Evolutionary conservation across 2,888 invertebrate species (phyloP).

Genomic region (Ectemnius lituratus): DNA sequence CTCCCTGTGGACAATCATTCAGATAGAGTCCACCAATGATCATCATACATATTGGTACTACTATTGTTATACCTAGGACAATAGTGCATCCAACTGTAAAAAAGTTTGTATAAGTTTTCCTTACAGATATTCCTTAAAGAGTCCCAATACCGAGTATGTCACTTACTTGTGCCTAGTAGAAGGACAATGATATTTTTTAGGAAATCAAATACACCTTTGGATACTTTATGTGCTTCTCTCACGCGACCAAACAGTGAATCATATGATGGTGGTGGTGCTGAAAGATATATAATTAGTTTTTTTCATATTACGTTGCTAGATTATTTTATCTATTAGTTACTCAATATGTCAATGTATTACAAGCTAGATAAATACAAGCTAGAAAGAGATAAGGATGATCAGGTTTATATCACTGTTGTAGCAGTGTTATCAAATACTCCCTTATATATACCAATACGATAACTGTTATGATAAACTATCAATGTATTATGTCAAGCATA

Average conservation of each 20-base stretch:
- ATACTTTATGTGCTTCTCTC: constrained; percentile 81
- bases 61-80: constrained; percentile 82
- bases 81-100: constrained; percentile 83
- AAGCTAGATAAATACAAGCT: too few species aligned
- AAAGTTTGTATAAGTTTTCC: not conserved
- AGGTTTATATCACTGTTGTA: too few species aligned
- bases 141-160: not conserved
- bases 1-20: constrained; percentile 83
- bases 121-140: too few species aligned
- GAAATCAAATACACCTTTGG: constrained; percentile 82
- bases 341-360: too few species aligned
- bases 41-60: constrained; percentile 85
- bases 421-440: too few species aligned
- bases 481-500: not conserved
- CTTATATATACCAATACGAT: too few species aligned
- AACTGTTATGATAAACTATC: not conserved
- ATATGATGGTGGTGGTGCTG: constrained; percentile 84
- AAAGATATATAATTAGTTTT: constrained; percentile 21
- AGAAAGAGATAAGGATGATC: too few species aligned
- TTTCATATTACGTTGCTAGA: not conserved
- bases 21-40: constrained; percentile 83
- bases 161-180: constrained; percentile 83
- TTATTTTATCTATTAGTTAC: too few species aligned
- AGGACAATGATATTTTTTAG: constrained; percentile 81
- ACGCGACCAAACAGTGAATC: constrained; percentile 84